These are phyloP conservation scores for Neodon shergylaensis DNA, from an alignment of 2,113 vertebrate species.

Conservation along the genomic window DNA sequence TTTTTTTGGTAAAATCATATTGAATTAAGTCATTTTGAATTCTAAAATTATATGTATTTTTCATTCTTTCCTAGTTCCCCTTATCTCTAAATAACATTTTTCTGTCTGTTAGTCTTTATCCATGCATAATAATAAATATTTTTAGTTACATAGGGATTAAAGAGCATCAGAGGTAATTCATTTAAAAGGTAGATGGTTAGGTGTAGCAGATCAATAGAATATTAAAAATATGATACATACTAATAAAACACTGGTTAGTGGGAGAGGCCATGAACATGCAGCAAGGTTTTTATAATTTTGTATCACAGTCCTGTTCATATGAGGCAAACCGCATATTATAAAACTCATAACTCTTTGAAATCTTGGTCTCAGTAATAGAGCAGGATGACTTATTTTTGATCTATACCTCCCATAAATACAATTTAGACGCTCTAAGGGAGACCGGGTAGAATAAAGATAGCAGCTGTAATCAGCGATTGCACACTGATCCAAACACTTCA, in stretches of 20 bases:
- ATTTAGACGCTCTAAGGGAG: constrained; percentile 1
- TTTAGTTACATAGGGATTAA: background rate
- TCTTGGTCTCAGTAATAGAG: background rate
- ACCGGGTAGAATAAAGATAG: background rate
- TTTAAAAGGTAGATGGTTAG: background rate
- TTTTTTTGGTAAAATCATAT: constrained; percentile 3
- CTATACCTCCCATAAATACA: background rate
- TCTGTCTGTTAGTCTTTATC: background rate
- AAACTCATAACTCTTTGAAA: background rate
- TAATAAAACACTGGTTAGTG: background rate
- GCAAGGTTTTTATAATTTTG: background rate
- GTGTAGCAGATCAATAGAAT: background rate
- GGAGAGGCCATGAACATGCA: background rate
- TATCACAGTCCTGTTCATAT: background rate
- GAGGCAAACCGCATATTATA: background rate
- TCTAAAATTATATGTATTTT: background rate
- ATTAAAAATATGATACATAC: constrained; percentile 26
- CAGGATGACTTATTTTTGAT: constrained; percentile 43
- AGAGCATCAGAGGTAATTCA: background rate
- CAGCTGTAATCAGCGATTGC: background rate
- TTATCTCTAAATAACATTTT: background rate
- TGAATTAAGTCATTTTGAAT: constrained; percentile 15
- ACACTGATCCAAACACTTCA: background rate
- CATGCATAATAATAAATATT: background rate
- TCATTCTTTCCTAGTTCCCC: background rate